Conservation (phyloP, 2,797 vertebrate species). For the Lacerta viridis region DNA sequence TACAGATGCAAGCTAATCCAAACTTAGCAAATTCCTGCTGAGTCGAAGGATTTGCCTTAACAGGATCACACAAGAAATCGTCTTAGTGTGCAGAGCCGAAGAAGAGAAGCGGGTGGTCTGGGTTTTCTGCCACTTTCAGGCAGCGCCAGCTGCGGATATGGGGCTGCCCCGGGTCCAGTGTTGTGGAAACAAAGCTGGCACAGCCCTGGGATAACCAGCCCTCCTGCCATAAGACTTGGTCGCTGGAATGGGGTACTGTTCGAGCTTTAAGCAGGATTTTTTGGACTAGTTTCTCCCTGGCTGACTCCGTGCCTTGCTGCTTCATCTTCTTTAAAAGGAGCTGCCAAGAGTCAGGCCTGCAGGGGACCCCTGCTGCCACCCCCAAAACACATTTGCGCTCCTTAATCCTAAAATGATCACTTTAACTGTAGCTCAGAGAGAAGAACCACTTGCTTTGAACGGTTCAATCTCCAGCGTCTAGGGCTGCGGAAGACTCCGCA, state of each 20-base stretch:
- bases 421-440: too few relatives aligned
- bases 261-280: too few relatives aligned
- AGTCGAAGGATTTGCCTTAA: constrained; percentile 22
- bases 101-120: not conserved
- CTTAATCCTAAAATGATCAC: not conserved
- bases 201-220: not conserved
- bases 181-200: too few relatives aligned
- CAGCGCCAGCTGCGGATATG: too few relatives aligned
- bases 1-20: constrained; percentile 33
- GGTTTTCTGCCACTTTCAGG: not conserved
- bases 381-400: too few relatives aligned
- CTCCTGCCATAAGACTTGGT: too few relatives aligned
- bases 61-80: constrained; percentile 26
- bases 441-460: too few relatives aligned
- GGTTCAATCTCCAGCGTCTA: too few relatives aligned
- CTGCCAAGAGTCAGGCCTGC: not conserved
- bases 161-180: not conserved
- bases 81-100: not conserved
- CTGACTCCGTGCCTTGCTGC: not conserved
- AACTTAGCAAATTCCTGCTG: constrained; percentile 32
- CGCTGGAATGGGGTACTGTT: too few relatives aligned
- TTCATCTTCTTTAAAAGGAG: not conserved
- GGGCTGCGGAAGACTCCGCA: too few relatives aligned
- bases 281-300: not conserved
- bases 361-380: not conserved